Base-by-base conservation (phyloP, 2,797 vertebrate species). In the Leptoclinus maculatus region DNA sequence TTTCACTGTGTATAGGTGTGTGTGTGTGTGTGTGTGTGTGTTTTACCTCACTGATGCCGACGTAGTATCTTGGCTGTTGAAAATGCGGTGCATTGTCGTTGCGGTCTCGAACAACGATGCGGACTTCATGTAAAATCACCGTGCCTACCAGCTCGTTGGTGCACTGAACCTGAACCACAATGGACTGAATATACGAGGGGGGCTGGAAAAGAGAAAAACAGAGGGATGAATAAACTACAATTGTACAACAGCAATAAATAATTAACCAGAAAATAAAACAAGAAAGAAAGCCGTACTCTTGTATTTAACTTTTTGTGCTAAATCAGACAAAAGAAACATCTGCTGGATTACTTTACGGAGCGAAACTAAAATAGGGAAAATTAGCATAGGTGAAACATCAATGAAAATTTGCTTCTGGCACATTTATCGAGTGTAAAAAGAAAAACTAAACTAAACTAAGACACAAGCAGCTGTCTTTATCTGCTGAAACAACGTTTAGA, bases 111-210 rank as follows among this genome's bases (percentile, higher is more conserved):
- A 99, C 97, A 59, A 99, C 96, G 0, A 99, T 98, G 27, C 98
- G 96, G 2, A 99, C 98, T 92, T 99, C 98, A 0, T 99, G 98
- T 80, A 97, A 94, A 87, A 99, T 99, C 63, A 99, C 80, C 0
- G 96, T 99, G 74, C 97, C 97, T 0, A 98, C 96, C 78, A 98
- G 96, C 87, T 95, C 95, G 85, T 99, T 99, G 74, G 96, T 92
- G 1, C 98, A 99, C 90, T 99, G 97, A 36, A 99, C 97, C 91
- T 98, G 95, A 59, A 99, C 98, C 87, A 98, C 98, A 1, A 99
- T 97, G 86, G 97, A 98, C 8, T 97, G 97, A 67, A 99, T 98
- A 53, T 95, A 97, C 29, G 93, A 82, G 0, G 98, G 98, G 0
- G 98, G 98, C 98, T 99, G 93, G 5, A 69, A 77, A 34, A 75